Evolutionary conservation across 2,888 invertebrate species (phyloP), one percentile per base, ranked within the genome.

Genomic region (Ditula angustiorana): DNA sequence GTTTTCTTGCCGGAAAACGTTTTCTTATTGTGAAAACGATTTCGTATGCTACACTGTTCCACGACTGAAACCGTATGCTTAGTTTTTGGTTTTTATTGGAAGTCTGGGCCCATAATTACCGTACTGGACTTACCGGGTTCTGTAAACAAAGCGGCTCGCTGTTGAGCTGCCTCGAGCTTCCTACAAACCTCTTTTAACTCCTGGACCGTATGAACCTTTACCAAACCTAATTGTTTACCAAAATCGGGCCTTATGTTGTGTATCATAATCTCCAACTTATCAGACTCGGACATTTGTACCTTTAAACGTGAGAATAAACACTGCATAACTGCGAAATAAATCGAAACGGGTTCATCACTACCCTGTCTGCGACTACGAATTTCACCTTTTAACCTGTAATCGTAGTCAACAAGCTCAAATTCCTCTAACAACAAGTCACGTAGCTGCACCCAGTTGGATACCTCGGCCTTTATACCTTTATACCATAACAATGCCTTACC

Each of bases 401-500:
- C 62, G 16, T 35, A 63, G 11, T 60, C 56, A 24, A 13, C 19
- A 11, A 13, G 52, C 11, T 23, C 44, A 50, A 68, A 65, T 19
- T 68, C 68, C 10, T 56, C 13, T 44, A 52, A 67, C 28, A 70
- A 56, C 4, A 61, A 26, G 4, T 5, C 8, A 11, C 30, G 2
- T 23, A 70, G 41, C 4, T 67, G 66, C 2, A 35, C 13, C 70
- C 70, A 70, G 19, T 21, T 28, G 3, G 8, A 33, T 8, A 68
- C 26, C 11, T 49, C 19, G n/a, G 61, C 28, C 24, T 47, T 61
- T 35, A 63, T 57, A 23, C 53, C 44, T 7, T 69, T 56, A 30
- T 47, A 69, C 71, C 69, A 69, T 49, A 67, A 69, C n/a, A 71
- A 41, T 1, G 71, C 69, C 24, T 67, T 57, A 28, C 46, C 67